Conservation (phyloP, 2,113 vertebrate genomes). For the Lycaon pictus region DNA sequence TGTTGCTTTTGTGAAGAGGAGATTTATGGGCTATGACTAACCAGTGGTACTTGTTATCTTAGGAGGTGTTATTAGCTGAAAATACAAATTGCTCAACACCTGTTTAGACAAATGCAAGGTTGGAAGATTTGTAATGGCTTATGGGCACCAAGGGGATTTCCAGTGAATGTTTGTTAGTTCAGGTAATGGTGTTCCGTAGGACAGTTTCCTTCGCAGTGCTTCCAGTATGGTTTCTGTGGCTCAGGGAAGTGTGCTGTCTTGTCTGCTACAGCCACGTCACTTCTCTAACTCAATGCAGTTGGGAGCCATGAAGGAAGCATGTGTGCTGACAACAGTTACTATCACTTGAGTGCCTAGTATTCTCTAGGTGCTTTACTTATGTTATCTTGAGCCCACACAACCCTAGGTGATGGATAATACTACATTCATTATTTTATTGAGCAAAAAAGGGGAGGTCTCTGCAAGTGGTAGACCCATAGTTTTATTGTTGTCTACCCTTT, state of each 20-base stretch:
- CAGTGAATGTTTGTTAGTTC: background rate
- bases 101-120: background rate
- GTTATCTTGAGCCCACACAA: background rate
- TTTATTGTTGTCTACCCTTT: background rate
- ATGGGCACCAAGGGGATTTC: background rate
- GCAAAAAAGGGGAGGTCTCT: background rate
- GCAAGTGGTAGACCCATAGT: background rate
- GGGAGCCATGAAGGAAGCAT: background rate
- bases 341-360: background rate
- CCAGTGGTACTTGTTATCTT: background rate
- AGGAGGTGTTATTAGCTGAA: slow-evolving; percentile 21
- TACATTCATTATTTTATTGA: background rate
- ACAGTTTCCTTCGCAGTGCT: accelerated
- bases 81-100: background rate
- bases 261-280: background rate
- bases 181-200: background rate
- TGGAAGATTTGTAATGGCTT: background rate
- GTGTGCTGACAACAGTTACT: background rate
- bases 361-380: background rate
- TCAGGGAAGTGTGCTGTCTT: background rate
- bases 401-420: background rate
- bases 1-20: background rate
- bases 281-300: background rate
- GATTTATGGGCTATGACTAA: background rate
- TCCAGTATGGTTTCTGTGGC: background rate